Conservation (phyloP, 2,113 vertebrate species). For the Phaethornis superciliosus region DNA sequence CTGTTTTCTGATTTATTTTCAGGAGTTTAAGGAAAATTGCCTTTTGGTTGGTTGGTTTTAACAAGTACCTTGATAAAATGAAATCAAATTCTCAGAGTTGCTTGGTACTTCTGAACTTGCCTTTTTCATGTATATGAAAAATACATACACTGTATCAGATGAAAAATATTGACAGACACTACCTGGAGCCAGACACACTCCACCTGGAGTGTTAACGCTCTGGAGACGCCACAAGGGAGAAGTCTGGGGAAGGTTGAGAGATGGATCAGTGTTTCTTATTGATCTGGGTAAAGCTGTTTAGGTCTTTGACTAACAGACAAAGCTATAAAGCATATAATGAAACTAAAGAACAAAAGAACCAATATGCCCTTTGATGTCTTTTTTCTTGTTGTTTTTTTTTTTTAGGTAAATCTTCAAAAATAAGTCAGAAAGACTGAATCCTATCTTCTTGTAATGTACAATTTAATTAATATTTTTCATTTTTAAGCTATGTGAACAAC, state of each 20-base stretch:
- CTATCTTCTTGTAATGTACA: not conserved
- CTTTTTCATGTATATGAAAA: slow-evolving; percentile 11
- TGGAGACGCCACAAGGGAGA: not conserved
- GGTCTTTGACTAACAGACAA: not conserved
- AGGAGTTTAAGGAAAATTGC: not conserved
- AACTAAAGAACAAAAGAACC: not conserved
- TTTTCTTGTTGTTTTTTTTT: not conserved
- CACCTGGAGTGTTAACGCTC: slow-evolving; percentile 14
- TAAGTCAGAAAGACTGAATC: not conserved
- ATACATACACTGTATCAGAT: not conserved
- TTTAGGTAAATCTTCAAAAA: not conserved
- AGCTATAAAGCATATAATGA: not conserved
- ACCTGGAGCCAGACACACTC: slow-evolving; percentile 47
- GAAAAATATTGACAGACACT: slow-evolving; percentile 45
- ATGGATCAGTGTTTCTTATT: not conserved
- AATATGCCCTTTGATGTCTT: not conserved
- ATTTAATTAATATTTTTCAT: not conserved
- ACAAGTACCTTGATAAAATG: not conserved
- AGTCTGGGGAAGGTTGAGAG: not conserved
- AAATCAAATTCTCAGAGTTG: not conserved
- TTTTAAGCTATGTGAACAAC: not conserved
- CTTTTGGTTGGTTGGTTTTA: not conserved
- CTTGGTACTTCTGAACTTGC: not conserved
- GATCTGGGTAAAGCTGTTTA: slow-evolving; percentile 13
- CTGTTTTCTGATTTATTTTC: not conserved